Percentiles rank a stretch among this genome's conserved stretches.
Evolutionary conservation across 2,113 vertebrate species (phyloP).

Genomic region (Entomyzon cyanotis): DNA sequence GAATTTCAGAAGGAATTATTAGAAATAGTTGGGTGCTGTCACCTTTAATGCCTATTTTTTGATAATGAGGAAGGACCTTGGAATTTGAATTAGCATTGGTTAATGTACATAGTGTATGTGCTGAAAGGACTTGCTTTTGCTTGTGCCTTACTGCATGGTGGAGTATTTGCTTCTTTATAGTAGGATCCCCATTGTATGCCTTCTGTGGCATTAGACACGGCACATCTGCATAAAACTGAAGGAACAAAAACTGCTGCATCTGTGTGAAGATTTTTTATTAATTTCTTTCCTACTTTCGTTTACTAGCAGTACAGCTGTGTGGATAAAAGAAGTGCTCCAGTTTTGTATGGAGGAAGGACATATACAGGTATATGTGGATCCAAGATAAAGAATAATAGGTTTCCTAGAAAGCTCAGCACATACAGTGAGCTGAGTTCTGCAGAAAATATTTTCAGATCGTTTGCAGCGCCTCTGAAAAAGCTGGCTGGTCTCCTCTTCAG

Average conservation of each 20-base stretch:
- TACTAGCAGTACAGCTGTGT: background rate
- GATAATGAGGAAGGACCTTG: background rate
- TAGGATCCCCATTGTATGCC: background rate
- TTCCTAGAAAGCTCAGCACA: background rate
- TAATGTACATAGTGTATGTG: background rate
- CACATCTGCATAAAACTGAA: background rate
- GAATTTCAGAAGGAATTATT: background rate
- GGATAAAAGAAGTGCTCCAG: background rate
- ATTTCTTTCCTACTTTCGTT: background rate
- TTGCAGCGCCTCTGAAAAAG: background rate
- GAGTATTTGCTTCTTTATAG: background rate
- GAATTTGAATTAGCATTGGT: background rate
- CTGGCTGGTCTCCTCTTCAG: background rate
- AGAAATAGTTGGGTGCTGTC: background rate
- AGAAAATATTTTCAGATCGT: background rate
- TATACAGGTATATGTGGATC: background rate
- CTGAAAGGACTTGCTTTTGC: background rate
- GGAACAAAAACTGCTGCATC: background rate
- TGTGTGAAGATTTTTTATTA: slow-evolving; percentile 2
- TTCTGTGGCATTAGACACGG: background rate
- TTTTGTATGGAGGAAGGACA: background rate
- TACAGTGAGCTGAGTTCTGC: background rate
- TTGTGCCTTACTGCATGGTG: slow-evolving; percentile 38
- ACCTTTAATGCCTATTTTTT: background rate
- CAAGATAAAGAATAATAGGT: background rate